Base-by-base conservation (phyloP, 1,140 invertebrate species). In the Zaprionus ornatus region DNA sequence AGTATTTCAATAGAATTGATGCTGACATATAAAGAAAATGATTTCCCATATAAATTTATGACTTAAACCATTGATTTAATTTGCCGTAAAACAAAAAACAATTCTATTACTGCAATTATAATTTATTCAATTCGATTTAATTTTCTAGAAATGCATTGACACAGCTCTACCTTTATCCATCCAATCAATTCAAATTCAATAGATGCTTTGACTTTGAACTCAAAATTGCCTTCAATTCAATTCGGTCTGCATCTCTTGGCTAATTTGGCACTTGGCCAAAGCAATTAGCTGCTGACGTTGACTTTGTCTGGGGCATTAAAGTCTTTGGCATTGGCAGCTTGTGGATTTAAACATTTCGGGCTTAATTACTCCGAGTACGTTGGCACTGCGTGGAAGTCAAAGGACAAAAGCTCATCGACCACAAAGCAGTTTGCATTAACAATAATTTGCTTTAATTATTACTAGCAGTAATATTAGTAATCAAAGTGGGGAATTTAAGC, bases 181-280 rank as follows among this genome's bases (percentile, higher is more conserved):
- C 19, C 23, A 23, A 50, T 50, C 23, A 50, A 23, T 23, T 50
- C 9, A 1, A 13, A 23, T 13, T 50, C 10, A 21, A 50, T 10
- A 2, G 9, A 9, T 1, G 45, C 19, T 23, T 50, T 50, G 45
- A 50, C 17, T 23, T 50, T 50, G 19, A 19, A 50, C 40, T n/a
- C 45, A 12, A 50, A 50, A 13, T 50, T 23, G 19, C 19, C 17
- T 50, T 50, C 45, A 10, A 10, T 50, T 21, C n/a, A 10, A 19
- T 50, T 50, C 19, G 19, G 45, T 23, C 19, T 23, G 45, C 19
- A 50, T 12, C 19, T 50, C 12, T 50, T 13, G 17, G 17, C 45
- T 50, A 50, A 50, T 50, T 23, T 50, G 45, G 45, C 45, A 50
- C 12, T 50, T 50, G 45, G 45, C 45, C 45, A 50, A 50, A 13